A percentile compares a stretch with the other conserved stretches of the same genome.
Evolutionary conservation across 2,113 vertebrate species (phyloP).

Genomic region (Rhinopomastus cyanomelas): DNA sequence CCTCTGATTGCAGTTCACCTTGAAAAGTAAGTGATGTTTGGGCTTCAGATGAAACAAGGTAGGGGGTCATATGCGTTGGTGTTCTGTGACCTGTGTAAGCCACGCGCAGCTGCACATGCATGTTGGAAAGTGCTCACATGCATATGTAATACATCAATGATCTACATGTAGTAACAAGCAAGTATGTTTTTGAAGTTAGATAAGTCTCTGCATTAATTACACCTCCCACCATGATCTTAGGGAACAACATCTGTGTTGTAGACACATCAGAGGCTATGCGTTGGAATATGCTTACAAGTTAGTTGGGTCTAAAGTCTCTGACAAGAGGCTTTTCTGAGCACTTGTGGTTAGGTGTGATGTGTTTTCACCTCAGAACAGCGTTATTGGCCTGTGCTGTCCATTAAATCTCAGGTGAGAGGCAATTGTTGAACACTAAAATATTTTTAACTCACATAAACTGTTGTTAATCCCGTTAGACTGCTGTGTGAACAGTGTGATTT

Average conservation of each 20-base stretch:
- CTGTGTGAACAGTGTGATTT: background rate
- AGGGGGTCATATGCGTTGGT: background rate
- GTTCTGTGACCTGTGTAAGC: background rate
- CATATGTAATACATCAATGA: accelerated
- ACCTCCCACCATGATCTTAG: background rate
- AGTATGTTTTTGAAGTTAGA: background rate
- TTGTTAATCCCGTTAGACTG: background rate
- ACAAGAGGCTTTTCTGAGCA: background rate
- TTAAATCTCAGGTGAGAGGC: background rate
- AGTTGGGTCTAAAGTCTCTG: constrained; percentile 19
- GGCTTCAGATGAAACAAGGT: background rate
- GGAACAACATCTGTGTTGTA: background rate
- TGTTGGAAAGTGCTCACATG: background rate
- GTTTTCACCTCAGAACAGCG: background rate
- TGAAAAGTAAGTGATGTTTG: constrained; percentile 75
- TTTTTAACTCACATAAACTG: background rate
- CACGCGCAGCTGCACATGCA: background rate
- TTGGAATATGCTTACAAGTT: background rate
- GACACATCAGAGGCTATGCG: background rate
- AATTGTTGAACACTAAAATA: background rate
- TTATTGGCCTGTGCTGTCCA: background rate
- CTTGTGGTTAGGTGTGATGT: background rate
- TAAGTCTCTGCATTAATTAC: background rate
- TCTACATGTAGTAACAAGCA: background rate
- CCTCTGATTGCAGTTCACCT: constrained; percentile 84